Percentiles rank a stretch among this genome's conserved stretches.
Conservation (phyloP, 2,888 invertebrate species). For the Atrina japonica region DNA sequence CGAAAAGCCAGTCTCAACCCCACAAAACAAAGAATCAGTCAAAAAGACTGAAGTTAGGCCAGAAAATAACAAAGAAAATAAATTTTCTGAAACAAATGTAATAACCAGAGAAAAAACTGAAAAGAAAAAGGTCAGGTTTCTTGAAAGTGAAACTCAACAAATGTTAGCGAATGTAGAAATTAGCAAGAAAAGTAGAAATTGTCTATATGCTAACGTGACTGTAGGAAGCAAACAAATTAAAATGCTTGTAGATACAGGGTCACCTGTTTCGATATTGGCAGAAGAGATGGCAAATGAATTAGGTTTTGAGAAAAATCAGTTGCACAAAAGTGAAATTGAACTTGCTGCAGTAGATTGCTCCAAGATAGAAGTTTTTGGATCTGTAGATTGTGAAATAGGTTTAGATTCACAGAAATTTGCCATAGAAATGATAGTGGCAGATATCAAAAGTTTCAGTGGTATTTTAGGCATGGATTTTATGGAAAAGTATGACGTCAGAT, state of each 20-base stretch:
- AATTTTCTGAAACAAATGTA: background rate
- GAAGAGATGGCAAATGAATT: background rate
- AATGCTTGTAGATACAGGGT: slow-evolving; percentile 9
- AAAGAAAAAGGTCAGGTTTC: too few species aligned
- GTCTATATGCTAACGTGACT: background rate
- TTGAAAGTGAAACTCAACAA: too few species aligned
- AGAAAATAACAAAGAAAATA: too few species aligned
- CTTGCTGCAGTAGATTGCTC: background rate
- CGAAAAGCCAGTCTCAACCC: slow-evolving; percentile 17
- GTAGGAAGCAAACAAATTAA: background rate
- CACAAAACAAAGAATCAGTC: too few species aligned
- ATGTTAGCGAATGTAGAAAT: too few species aligned
- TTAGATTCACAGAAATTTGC: background rate
- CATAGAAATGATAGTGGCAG: too few species aligned
- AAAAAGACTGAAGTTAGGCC: too few species aligned
- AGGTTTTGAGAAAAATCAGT: too few species aligned
- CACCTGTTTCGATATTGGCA: background rate
- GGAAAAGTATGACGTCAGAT: too few species aligned
- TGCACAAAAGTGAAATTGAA: background rate
- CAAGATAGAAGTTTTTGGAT: background rate
- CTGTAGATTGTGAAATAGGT: background rate
- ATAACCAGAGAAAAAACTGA: background rate
- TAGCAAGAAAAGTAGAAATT: background rate
- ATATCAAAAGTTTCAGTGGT: too few species aligned
- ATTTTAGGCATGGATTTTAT: too few species aligned